A percentile compares a stretch with the other conserved stretches of the same genome.
Evolutionary conservation across 2,113 vertebrate species (phyloP).

Genomic region (Coracopsis vasa): DNA sequence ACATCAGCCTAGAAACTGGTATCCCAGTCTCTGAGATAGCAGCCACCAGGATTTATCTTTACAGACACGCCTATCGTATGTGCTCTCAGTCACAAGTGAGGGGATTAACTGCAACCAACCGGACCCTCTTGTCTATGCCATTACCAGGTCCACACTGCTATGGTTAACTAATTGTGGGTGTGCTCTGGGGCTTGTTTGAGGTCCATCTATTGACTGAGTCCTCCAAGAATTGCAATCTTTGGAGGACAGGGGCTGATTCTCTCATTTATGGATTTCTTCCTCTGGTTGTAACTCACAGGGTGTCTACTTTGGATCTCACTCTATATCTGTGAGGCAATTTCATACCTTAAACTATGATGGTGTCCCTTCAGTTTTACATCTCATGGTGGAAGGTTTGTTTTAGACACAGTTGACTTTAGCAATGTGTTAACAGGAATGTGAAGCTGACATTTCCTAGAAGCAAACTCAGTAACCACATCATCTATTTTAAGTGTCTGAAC

Average conservation of each 20-base stretch:
- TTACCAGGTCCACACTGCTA: not conserved
- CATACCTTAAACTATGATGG: not conserved
- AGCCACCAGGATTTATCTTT: not conserved
- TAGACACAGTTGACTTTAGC: not conserved
- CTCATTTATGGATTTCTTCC: not conserved
- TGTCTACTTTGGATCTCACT: not conserved
- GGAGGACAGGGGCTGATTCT: not conserved
- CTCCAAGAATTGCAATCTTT: not conserved
- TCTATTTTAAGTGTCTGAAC: constrained; percentile 1
- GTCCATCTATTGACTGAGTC: not conserved
- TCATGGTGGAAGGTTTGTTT: not conserved
- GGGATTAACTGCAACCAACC: not conserved
- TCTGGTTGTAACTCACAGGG: not conserved
- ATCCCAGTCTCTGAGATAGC: not conserved
- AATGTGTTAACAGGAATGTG: not conserved
- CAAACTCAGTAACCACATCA: constrained; percentile 11
- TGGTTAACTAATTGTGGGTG: not conserved
- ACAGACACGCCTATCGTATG: not conserved
- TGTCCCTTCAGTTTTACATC: not conserved
- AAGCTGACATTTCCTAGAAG: constrained; percentile 34
- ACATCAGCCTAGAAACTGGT: not conserved
- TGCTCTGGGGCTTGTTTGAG: not conserved
- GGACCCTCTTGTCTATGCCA: not conserved
- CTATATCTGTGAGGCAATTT: not conserved
- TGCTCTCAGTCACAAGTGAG: not conserved